phyloP scores from a whole-genome alignment of 2,113 vertebrate species.

The Theristicus caerulescens region DNA sequence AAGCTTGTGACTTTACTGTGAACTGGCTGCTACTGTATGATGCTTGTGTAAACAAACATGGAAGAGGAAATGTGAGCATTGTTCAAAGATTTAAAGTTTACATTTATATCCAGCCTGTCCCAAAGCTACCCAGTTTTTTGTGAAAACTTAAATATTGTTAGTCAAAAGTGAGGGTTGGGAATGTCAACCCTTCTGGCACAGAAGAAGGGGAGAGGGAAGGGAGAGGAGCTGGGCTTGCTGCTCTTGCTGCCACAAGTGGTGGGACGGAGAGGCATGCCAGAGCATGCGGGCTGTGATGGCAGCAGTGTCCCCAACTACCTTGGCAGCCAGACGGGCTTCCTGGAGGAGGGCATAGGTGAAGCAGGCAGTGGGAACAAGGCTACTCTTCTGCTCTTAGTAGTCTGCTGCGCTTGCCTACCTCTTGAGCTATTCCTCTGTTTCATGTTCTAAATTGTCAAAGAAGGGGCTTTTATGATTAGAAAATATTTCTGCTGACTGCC shows the following conservation, averaged over 20 bases:
- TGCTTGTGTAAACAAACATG: neutral
- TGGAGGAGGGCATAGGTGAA: neutral
- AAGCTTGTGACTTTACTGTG: neutral
- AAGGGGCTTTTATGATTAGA: neutral
- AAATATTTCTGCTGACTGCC: neutral
- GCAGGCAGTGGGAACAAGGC: too few species aligned
- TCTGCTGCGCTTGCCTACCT: neutral
- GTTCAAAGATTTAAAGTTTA: neutral
- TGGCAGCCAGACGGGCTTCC: neutral
- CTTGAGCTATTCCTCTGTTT: neutral
- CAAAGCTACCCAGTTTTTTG: neutral
- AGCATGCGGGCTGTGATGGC: neutral
- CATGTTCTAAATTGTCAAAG: neutral
- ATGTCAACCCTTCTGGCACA: neutral
- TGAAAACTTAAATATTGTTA: neutral
- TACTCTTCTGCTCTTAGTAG: neutral
- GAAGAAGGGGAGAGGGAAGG: neutral
- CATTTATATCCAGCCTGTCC: neutral
- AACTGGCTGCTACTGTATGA: neutral
- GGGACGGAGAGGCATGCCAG: fast-evolving
- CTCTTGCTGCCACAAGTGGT: neutral
- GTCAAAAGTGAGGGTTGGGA: neutral
- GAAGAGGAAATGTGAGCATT: neutral
- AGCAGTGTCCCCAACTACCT: neutral
- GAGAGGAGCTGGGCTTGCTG: neutral